Base-by-base conservation (phyloP, 2,113 vertebrate species). In the Petromus typicus region DNA sequence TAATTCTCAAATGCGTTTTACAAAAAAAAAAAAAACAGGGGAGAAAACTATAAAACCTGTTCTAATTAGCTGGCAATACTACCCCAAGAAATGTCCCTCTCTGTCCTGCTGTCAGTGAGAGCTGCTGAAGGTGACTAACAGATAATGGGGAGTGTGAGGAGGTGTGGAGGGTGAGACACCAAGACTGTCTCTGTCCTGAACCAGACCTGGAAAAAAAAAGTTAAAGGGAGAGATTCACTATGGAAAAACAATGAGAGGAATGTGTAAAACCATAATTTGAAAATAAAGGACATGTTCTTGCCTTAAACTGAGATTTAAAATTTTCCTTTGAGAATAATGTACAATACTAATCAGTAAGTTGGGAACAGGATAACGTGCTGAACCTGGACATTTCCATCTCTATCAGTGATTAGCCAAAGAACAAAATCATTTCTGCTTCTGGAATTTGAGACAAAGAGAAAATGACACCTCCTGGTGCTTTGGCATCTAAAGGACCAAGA, bases 291-390 rank as follows among this genome's bases (percentile, higher is more conserved):
- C 8, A 59, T 81, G 14, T 59, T 90, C 63, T 96, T 90, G 43
- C 87, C 56, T 94, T 54, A 57, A 86, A 89, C 83, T 75, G 73
- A 78, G 5, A 34, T 89, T 96, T 48, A 51, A 45, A 85, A 18
- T 59, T 87, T 84, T 43, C 17, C 59, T 83, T 90, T 85, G 71
- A 94, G 66, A 34, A 86, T 22, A 76, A 84, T 51, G 10, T 51
- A 86, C 75, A 67, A 51, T 34, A 20, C 73, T 67, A 63, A 59
- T 82, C 34, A 75, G 76, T 40, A 78, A 87, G 27, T 16, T 4
- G 7, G 32, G 32, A 57, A 57, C 3, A 71, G 51, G 17, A 94
- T 76, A 91, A 13, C 20, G 63, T 34, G 25, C 5, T 54, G 32
- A 83, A 22, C 10, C 64, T 93, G n/a, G 34, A 2, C 63, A 75